Evolutionary conservation across 2,888 invertebrate genomes (phyloP), one percentile per base, ranked within the genome.

Genomic region (Hemithea aestivaria): DNA sequence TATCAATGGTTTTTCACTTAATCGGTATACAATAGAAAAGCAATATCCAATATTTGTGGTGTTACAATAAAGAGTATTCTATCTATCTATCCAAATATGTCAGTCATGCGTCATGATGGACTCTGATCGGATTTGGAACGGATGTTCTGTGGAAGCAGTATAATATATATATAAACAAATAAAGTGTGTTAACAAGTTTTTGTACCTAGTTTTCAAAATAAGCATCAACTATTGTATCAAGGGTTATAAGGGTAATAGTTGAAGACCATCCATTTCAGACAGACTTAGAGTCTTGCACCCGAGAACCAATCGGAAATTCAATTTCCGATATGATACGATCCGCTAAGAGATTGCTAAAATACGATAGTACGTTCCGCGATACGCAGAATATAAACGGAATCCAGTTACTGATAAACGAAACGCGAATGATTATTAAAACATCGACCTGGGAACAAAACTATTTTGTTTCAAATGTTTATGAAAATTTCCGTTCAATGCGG

Each of bases 321-420:
- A 84, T 82, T 80, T 80, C 82, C 82, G 76, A 78, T 78, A 73
- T 73, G 77, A 77, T 74, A 74, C 73, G 70, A 81, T 72, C 76
- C 64, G 70, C 72, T 77, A 77, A 78, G 74, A 81, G 79, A 80
- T 79, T 73, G 77, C 68, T 67, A 65, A 70, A 72, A 73, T 58
- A 60, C 62, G 70, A 73, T 69, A 68, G 51, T 53, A 39, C 44
- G 46, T 51, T 16, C 16, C 2, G 5, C 16, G 16, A 16, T 16
- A 16, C 3, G 16, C 52, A 58, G 59, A 58, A 53, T 56, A 53
- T 54, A 62, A 59, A 58, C 51, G 58, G 7, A 48, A 48, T 52
- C 40, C 45, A 45, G 44, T 50, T 41, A 27, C 52, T 51, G 47
- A 56, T 55, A 57, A 56, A 52, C 45, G 35, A 6, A 26, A 27